These are phyloP conservation scores for Arctia plantaginis DNA, from an alignment of 2,888 invertebrate genomes.

Conservation along the genomic window DNA sequence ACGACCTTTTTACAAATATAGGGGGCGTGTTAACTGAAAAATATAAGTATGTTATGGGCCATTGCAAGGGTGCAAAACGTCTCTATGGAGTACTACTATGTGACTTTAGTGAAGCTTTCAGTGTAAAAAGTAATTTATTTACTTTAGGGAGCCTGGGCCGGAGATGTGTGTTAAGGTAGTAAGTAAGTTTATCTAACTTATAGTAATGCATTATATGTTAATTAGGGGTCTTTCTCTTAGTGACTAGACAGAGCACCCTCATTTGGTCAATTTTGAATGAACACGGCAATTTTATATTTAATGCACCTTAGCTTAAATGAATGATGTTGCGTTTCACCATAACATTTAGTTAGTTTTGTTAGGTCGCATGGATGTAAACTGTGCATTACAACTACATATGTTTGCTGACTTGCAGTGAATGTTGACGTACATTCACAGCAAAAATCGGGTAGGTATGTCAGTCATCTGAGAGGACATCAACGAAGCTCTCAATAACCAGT, in stretches of 20 bases:
- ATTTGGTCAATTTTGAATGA: neutral
- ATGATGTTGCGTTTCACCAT: neutral
- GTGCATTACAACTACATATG: no score
- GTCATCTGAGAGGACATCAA: no score
- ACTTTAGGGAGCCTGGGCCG: slow-evolving; percentile 35
- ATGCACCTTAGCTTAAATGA: neutral
- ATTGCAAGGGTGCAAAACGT: slow-evolving; percentile 25
- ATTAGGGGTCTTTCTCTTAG: slow-evolving; percentile 33
- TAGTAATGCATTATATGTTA: slow-evolving; percentile 55
- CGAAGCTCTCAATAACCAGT: no score
- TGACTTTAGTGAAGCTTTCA: slow-evolving; percentile 32
- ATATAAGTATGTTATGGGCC: neutral
- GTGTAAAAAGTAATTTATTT: slow-evolving; percentile 41
- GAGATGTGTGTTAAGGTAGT: slow-evolving; percentile 51
- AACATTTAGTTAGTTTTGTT: no score
- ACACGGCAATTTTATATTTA: neutral
- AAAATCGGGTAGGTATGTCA: no score
- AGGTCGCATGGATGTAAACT: no score
- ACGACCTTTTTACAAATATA: neutral
- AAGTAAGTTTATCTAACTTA: slow-evolving; percentile 54
- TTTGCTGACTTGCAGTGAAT: no score
- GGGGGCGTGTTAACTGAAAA: neutral
- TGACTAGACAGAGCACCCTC: neutral
- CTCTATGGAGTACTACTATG: slow-evolving; percentile 38
- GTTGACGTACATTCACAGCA: no score